These are phyloP conservation scores for Stomatorhinus walkeri DNA, from an alignment of 2,797 vertebrate genomes.

Conservation along the genomic window DNA sequence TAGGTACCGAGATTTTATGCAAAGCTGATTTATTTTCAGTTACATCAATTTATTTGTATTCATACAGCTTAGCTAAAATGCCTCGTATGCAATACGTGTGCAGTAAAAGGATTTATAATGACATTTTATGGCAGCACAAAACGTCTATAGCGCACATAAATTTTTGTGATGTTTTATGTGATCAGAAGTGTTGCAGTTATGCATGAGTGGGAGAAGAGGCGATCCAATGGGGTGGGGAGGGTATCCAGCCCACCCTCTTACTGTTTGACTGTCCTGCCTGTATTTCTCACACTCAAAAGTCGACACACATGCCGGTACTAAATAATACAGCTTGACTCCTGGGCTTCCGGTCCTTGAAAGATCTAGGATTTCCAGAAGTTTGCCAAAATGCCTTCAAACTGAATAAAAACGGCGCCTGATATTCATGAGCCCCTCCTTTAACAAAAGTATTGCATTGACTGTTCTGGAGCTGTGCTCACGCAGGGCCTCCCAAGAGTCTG, in stretches of 20 bases:
- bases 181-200: neutral
- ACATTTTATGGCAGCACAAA: neutral
- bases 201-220: neutral
- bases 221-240: neutral
- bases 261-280: neutral
- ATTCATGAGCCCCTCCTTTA: neutral
- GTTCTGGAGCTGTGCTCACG: neutral
- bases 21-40: neutral
- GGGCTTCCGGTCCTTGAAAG: neutral
- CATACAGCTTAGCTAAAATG: neutral
- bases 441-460: neutral
- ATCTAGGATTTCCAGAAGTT: neutral
- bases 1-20: neutral
- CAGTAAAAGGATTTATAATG: neutral
- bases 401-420: neutral
- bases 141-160: neutral
- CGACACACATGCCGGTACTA: neutral
- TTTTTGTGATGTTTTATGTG: neutral
- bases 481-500: neutral
- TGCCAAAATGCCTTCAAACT: neutral
- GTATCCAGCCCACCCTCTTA: neutral
- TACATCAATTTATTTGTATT: neutral
- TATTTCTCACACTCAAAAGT: neutral
- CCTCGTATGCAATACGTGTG: neutral
- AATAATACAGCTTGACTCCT: neutral